Percentiles rank a stretch among this genome's conserved stretches.
phyloP scores from a whole-genome alignment of 1,140 invertebrate genomes.

The Drosophila ohnishii region DNA sequence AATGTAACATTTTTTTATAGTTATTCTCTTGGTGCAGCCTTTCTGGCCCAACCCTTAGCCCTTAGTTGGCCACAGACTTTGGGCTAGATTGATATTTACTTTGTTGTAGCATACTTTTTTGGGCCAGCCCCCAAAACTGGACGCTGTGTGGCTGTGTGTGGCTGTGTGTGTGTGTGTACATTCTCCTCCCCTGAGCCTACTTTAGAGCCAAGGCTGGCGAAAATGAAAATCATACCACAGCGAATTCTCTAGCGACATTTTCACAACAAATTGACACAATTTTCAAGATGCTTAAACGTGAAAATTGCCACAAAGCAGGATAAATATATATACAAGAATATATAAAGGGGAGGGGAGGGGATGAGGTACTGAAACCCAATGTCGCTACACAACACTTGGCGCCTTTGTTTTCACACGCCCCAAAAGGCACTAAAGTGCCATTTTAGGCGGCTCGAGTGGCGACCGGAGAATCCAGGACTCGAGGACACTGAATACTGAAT shows the following conservation, averaged over 20 bases:
- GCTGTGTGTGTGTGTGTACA: constrained; percentile 4
- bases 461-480: constrained; percentile 37
- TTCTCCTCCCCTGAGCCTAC: constrained; percentile 26
- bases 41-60: background rate
- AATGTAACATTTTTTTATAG: background rate
- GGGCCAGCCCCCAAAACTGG: constrained; percentile 26
- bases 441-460: constrained; percentile 80
- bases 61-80: constrained; percentile 34
- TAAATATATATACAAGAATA: constrained; percentile 2
- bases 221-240: constrained; percentile 70
- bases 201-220: constrained; percentile 6
- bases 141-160: constrained; percentile 9
- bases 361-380: constrained; percentile 52
- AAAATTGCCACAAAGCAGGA: constrained; percentile 50
- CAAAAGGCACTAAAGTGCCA: constrained; percentile 82
- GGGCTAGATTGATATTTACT: constrained; percentile 73
- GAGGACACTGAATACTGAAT: constrained; percentile 10
- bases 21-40: background rate
- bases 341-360: background rate
- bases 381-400: constrained; percentile 74
- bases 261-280: constrained; percentile 83
- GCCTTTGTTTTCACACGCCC: constrained; percentile 80
- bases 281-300: constrained; percentile 74
- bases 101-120: constrained; percentile 66
- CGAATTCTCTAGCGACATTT: constrained; percentile 74